Conservation (phyloP, 1,140 invertebrate genomes). For the Pseudomyrmex flavicornis region DNA sequence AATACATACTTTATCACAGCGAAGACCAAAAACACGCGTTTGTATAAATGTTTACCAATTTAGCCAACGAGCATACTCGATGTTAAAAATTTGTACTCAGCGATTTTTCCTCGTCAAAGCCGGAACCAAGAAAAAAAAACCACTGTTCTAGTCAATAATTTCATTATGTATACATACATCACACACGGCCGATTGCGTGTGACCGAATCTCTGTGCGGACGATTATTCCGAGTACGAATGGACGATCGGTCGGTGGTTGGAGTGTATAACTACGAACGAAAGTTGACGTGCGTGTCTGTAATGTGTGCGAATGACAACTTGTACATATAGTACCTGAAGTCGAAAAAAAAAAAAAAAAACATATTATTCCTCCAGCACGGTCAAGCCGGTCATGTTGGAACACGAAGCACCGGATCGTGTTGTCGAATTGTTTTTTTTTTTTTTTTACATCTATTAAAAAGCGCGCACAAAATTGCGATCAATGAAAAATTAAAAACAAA, state of each 20-base stretch:
- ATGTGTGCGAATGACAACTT: conserved; percentile 49
- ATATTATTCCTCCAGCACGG: conserved; percentile 65
- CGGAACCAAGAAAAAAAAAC: conserved; percentile 65
- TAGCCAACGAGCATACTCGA: conserved; percentile 57
- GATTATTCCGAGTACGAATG: conserved; percentile 25
- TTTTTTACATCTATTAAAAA: conserved; percentile 33
- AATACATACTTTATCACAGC: conserved; percentile 44
- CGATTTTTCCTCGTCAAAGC: conserved; percentile 67
- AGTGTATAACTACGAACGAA: conserved; percentile 6
- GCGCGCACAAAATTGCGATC: conserved; percentile 22
- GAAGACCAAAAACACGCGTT: conserved; percentile 58
- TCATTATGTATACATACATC: conserved; percentile 67
- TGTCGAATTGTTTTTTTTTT: background rate
- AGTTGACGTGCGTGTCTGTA: conserved; percentile 4
- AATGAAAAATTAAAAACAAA: conserved; percentile 3
- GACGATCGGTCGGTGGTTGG: conserved; percentile 3
- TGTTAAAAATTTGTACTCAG: conserved; percentile 68
- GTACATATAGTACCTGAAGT: conserved; percentile 75
- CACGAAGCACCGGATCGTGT: conserved; percentile 23
- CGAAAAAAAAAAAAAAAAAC: conserved; percentile 47
- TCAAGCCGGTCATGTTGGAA: conserved; percentile 49
- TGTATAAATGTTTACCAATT: conserved; percentile 58
- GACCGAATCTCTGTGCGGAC: conserved; percentile 34
- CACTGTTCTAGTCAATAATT: conserved; percentile 71
- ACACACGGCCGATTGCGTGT: conserved; percentile 57